A percentile compares a stretch with the other conserved stretches of the same genome.
Evolutionary conservation across 2,888 invertebrate genomes (phyloP).

Genomic region (Tillus elongatus): DNA sequence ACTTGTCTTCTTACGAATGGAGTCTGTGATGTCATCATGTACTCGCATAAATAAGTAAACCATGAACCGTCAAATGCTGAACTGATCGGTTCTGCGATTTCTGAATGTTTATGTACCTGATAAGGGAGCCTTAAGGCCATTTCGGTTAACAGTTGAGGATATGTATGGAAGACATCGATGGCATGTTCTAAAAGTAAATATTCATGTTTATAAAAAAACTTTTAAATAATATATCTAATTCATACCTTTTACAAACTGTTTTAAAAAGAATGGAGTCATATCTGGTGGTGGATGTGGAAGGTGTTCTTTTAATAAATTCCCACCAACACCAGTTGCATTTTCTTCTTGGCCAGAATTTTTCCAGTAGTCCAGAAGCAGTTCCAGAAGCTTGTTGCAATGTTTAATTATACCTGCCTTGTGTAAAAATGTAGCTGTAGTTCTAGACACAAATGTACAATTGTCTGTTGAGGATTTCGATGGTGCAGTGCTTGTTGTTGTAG

Average conservation of each 20-base stretch:
- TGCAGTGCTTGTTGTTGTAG: slow-evolving; percentile 25
- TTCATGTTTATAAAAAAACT: slow-evolving; percentile 1
- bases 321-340: slow-evolving; percentile 43
- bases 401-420: slow-evolving; percentile 61
- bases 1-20: slow-evolving; percentile 82
- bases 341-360: slow-evolving; percentile 47
- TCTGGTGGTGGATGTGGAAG: slow-evolving; percentile 78
- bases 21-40: slow-evolving; percentile 78
- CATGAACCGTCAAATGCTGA: slow-evolving; percentile 53
- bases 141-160: slow-evolving; percentile 90
- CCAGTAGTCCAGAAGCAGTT: slow-evolving; percentile 70
- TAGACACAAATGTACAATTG: slow-evolving; percentile 53
- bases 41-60: slow-evolving; percentile 76
- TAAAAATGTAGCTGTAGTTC: slow-evolving; percentile 60
- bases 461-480: slow-evolving; percentile 40
- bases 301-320: slow-evolving; percentile 71
- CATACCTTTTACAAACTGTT: slow-evolving; percentile 76
- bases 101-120: slow-evolving; percentile 78
- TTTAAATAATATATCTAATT: slow-evolving; percentile 6
- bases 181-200: slow-evolving; percentile 55
- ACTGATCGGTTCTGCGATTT: slow-evolving; percentile 41
- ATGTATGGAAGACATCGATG: slow-evolving; percentile 87
- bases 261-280: slow-evolving; percentile 90
- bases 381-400: slow-evolving; percentile 63
- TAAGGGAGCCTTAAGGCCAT: slow-evolving; percentile 89